Evolutionary conservation across 2,113 vertebrate species (phyloP), one percentile per base, ranked within the genome.

Genomic region (Hydrochoerus hydrochaeris): DNA sequence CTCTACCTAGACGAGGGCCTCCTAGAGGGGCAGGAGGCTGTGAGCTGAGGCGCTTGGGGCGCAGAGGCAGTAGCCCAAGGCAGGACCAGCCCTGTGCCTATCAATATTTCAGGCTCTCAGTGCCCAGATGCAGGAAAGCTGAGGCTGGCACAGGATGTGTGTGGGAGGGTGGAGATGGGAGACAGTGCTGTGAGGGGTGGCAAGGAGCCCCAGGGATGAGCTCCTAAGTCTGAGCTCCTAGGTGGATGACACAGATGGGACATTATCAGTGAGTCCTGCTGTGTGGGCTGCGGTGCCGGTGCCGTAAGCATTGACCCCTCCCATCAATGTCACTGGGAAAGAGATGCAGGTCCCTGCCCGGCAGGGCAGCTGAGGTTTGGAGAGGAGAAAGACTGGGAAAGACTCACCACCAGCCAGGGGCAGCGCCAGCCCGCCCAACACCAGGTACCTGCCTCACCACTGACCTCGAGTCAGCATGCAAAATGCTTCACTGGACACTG

Each of bases 141-240:
- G 16, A 63, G 85, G n/a, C 7, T 9, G 10, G 44, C 32, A 82
- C 35, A 22, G 35, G 44, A 14, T 22, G 52, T 49, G 44, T 49
- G 71, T 75, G 38, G 38, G 13, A 1, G 57, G 44, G 30, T 1
- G 26, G 9, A 69, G 73, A 41, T 73, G 67, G 41, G 75, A 24
- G 7, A 32, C 20, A 2, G 38, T n/a, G 49, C 26, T 75, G 1
- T 49, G 46, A n/a, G 2, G 0, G n/a, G 44, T 1, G 11, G 4
- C 13, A 57, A 65, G 38, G 35, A 35, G 65, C 38, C 73, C 19
- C 0, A 0, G 24, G 6, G 38, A 73, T 44, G 20, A 35, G 35
- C 20, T 44, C 28, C 35, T 41, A 19, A n/a, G 30, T 16, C 11
- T 26, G 0, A 54, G 82, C 46, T 41, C 38, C n/a, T 46, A 75